phyloP scores from a whole-genome alignment of 2,888 invertebrate genomes.

The Trichopria drosophilae region DNA sequence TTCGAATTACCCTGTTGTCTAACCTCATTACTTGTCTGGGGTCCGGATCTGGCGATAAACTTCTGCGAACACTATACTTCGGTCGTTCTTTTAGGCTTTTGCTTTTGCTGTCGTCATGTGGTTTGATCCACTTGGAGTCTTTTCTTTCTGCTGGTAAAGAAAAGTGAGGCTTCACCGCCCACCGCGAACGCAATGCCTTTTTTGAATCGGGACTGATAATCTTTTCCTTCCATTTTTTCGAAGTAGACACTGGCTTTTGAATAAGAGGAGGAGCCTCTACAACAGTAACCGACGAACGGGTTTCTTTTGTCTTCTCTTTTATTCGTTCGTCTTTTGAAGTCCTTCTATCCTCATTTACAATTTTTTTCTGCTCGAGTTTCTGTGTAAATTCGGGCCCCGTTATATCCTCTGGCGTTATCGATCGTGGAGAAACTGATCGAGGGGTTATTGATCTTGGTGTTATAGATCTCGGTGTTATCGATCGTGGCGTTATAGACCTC shows the following conservation, averaged over 20 bases:
- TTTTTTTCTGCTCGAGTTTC: constrained; percentile 47
- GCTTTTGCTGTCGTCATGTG: constrained; percentile 44
- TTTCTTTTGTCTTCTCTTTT: no score
- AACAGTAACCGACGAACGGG: no score
- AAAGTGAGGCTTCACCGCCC: constrained; percentile 54
- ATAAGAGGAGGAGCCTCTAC: no score
- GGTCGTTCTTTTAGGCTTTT: constrained; percentile 53
- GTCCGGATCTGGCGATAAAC: constrained; percentile 55
- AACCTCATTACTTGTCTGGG: constrained; percentile 45
- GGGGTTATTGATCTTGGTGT: no score
- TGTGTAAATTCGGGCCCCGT: no score
- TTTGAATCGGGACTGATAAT: constrained; percentile 42
- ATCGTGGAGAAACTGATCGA: no score
- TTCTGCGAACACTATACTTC: constrained; percentile 52
- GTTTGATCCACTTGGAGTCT: constrained; percentile 46
- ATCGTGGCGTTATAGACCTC: no score
- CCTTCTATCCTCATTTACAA: constrained; percentile 41
- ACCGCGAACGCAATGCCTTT: constrained; percentile 44
- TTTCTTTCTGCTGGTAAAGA: constrained; percentile 52
- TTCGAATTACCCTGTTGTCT: constrained; percentile 49
- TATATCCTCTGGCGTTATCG: no score
- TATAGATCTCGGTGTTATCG: no score
- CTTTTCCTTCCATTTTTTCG: constrained; percentile 45
- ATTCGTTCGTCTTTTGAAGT: no score
- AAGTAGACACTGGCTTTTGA: no score